A percentile compares a stretch with the other conserved stretches of the same genome.
phyloP scores from a whole-genome alignment of 53 echinoderm and acorn worm genomes.

The Echinarachnius parma region DNA sequence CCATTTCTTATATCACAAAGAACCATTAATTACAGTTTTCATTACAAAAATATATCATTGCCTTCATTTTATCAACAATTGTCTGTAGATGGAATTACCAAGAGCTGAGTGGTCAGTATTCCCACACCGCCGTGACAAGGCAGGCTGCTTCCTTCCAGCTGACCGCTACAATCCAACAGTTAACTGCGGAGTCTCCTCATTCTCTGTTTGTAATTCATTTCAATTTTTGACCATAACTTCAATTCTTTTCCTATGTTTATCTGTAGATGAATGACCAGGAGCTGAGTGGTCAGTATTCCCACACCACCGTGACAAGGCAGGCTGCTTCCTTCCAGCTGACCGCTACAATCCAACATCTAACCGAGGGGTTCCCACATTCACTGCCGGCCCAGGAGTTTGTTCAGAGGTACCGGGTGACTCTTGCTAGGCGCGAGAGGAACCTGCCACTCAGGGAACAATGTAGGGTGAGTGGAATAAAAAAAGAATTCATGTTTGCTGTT shows the following conservation, averaged over 20 bases:
- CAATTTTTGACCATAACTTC: too few species aligned
- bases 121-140: too few species aligned
- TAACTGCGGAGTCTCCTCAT: too few species aligned
- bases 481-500: background rate
- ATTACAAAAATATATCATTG: too few species aligned
- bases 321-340: slow-evolving; percentile 63
- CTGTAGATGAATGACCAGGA: slow-evolving; percentile 82
- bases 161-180: too few species aligned
- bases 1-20: too few species aligned
- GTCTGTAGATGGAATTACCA: too few species aligned
- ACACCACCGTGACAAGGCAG: slow-evolving; percentile 66
- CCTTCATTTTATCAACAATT: too few species aligned
- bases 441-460: slow-evolving; percentile 48
- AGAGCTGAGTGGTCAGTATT: too few species aligned
- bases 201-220: too few species aligned
- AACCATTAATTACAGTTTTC: too few species aligned
- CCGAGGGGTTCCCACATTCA: slow-evolving; percentile 86
- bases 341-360: slow-evolving; percentile 78
- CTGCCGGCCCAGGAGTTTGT: slow-evolving; percentile 57
- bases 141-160: too few species aligned
- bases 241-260: background rate
- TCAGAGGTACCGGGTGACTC: slow-evolving; percentile 62
- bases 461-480: slow-evolving; percentile 68
- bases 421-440: slow-evolving; percentile 56
- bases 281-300: slow-evolving; percentile 64